Conservation (phyloP, 2,113 vertebrate genomes). For the Hipposideros armiger region DNA sequence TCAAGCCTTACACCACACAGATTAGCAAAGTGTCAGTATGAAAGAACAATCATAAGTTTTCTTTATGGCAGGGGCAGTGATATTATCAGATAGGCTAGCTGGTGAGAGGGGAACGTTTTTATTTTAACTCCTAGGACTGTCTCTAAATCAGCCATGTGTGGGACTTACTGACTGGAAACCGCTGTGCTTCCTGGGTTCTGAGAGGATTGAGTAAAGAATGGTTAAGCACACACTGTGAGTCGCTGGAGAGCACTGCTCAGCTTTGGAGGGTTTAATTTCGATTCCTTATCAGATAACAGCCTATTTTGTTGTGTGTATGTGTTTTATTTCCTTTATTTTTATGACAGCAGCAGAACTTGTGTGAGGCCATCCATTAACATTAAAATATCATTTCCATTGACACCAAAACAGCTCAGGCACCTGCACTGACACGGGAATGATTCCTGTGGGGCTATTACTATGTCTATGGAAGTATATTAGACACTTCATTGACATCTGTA, state of each 20-base stretch:
- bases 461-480: constrained; percentile 62
- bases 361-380: constrained; percentile 1
- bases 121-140: not conserved
- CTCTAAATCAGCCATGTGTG: not conserved
- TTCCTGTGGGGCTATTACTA: constrained; percentile 74
- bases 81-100: not conserved
- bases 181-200: not conserved
- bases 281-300: not conserved
- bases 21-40: not conserved
- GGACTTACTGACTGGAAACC: not conserved
- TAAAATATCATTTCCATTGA: constrained; percentile 70
- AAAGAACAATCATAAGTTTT: not conserved
- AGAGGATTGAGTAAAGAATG: not conserved
- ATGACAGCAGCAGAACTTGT: not conserved
- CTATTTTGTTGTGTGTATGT: not conserved
- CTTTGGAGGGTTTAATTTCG: not conserved
- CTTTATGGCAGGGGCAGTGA: not conserved
- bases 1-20: not conserved
- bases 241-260: not conserved
- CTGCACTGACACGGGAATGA: constrained; percentile 29
- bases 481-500: constrained; percentile 78
- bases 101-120: not conserved
- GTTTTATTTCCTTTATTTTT: constrained; percentile 69
- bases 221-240: not conserved
- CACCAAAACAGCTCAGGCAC: constrained; percentile 59